Conservation (phyloP, 2,797 vertebrate species). For the Enteromius afrohamiltoni region DNA sequence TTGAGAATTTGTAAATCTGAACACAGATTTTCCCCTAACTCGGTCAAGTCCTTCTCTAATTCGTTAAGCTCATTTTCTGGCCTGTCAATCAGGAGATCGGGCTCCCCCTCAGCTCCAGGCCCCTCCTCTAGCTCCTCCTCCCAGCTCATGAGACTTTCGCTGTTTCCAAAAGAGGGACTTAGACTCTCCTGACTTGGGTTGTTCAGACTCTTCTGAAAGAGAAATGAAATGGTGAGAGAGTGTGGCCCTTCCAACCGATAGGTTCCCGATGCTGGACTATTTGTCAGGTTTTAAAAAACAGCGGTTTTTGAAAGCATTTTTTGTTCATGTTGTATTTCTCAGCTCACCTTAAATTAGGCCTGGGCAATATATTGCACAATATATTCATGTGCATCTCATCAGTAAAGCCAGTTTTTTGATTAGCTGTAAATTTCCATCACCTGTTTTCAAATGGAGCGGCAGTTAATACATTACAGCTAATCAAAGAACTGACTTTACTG, state of each 20-base stretch:
- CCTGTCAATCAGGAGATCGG: constrained; percentile 18
- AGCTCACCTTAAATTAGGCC: not conserved
- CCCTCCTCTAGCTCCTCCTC: constrained; percentile 66
- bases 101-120: constrained; percentile 57
- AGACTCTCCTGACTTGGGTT: constrained; percentile 79
- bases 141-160: constrained; percentile 79
- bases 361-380: too few species aligned
- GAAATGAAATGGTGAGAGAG: constrained; percentile 27
- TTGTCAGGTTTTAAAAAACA: not conserved
- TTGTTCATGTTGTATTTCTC: not conserved
- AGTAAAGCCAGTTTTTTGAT: too few species aligned
- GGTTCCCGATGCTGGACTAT: not conserved
- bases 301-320: not conserved
- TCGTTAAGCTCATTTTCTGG: constrained; percentile 39
- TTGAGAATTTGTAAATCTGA: constrained; percentile 48
- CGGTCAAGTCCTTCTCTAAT: not conserved
- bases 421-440: too few species aligned
- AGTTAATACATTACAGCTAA: too few species aligned
- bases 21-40: constrained; percentile 5
- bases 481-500: too few species aligned
- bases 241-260: not conserved
- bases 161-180: constrained; percentile 71
- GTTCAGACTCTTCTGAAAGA: constrained; percentile 64
- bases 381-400: too few species aligned
- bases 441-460: too few species aligned